These are phyloP conservation scores for Melozone crissalis DNA, from an alignment of 2,113 vertebrate genomes.

Conservation along the genomic window DNA sequence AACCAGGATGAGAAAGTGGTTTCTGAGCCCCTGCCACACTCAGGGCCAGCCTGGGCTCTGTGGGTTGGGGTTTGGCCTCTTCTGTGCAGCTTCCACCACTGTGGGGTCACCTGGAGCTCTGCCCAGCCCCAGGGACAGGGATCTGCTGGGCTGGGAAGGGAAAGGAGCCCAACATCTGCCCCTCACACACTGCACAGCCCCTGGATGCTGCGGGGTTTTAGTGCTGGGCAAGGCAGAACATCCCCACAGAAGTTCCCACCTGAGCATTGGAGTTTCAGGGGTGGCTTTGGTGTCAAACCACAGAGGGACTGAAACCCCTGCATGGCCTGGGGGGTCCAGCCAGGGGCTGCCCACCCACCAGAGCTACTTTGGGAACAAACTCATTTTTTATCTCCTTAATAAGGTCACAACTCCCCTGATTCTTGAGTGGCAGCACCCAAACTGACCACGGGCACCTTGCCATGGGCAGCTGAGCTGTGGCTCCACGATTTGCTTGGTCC, in stretches of 20 bases:
- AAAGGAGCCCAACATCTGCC: neutral
- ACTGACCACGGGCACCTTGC: neutral
- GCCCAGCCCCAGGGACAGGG: neutral
- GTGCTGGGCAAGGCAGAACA: neutral
- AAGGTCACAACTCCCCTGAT: neutral
- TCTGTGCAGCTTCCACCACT: neutral
- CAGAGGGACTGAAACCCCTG: neutral
- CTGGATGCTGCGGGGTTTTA: fast-evolving
- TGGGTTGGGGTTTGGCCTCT: neutral
- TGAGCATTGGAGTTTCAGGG: neutral
- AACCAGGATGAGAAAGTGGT: neutral
- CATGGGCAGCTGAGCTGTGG: neutral
- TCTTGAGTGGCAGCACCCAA: neutral
- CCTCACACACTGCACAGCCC: neutral
- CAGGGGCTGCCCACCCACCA: neutral
- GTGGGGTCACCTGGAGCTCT: fast-evolving
- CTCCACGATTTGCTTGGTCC: neutral
- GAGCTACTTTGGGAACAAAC: neutral
- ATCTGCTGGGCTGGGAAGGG: neutral
- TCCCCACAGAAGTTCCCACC: neutral
- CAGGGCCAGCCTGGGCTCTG: neutral
- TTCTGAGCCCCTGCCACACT: neutral
- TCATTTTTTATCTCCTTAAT: neutral
- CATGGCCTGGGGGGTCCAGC: neutral
- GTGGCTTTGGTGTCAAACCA: neutral